These are phyloP conservation scores for Parnassius glacialis DNA, from an alignment of 2,888 invertebrate species.

Conservation along the genomic window DNA sequence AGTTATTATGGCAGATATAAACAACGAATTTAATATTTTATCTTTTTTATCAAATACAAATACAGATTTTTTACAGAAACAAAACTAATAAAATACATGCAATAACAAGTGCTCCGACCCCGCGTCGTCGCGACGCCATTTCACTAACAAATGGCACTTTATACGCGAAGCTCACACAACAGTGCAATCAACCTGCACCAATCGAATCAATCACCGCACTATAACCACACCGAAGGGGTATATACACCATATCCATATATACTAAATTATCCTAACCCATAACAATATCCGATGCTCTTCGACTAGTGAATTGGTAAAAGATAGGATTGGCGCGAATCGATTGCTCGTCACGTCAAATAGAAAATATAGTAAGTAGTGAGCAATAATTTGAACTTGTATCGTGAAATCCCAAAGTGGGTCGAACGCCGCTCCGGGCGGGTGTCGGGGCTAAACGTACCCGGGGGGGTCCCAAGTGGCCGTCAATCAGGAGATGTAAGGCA, in stretches of 20 bases:
- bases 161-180: conserved; percentile 34
- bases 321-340: conserved; percentile 3
- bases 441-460: conserved; percentile 61
- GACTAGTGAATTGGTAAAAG: background rate
- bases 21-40: conserved; percentile 63
- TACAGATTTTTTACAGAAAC: conserved; percentile 70
- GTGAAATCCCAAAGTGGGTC: conserved; percentile 12
- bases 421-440: conserved; percentile 25
- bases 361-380: conserved; percentile 38
- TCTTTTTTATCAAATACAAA: conserved; percentile 50
- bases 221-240: too few species aligned
- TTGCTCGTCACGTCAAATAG: conserved; percentile 9
- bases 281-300: conserved; percentile 9
- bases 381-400: conserved; percentile 32
- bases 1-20: conserved; percentile 79
- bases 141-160: conserved; percentile 55
- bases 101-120: conserved; percentile 53
- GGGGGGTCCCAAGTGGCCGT: conserved; percentile 81
- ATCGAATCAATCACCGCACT: background rate
- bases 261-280: conserved; percentile 18
- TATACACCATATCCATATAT: background rate
- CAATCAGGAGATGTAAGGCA: conserved; percentile 82
- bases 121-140: conserved; percentile 39
- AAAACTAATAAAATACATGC: conserved; percentile 52
- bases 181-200: conserved; percentile 19